Evolutionary conservation across 2,113 vertebrate genomes (phyloP), one percentile per base, ranked within the genome.

Genomic region (Seriola aureovittata): DNA sequence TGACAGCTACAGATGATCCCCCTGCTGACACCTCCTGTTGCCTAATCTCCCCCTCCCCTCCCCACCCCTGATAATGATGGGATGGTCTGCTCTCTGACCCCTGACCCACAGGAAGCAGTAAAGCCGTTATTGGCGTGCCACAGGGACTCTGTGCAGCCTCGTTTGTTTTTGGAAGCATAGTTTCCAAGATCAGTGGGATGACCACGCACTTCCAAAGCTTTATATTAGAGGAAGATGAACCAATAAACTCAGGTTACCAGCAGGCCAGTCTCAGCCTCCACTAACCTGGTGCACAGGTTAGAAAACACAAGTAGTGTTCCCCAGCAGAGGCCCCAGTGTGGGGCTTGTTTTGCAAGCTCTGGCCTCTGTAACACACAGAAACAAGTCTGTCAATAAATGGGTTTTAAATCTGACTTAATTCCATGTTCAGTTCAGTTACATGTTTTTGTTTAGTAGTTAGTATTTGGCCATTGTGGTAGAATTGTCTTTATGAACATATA

Each of bases 21-120:
- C 66, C 73, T 8, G 23, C 36, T 71, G 63, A 74, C 75, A 23
- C 75, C 67, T 71, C 66, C 76, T 75, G 68, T 79, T 77, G n/a
- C 59, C 71, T 78, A 54, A 78, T 70, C 79, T 54, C 59, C 50
- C 11, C 71, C 65, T 40, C 66, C 58, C 70, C 29, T 29, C 17
- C n/a, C 29, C 0, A 14, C 34, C 62, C 13, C 55, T 55, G 40
- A 40, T 80, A 62, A 71, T 62, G 48, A 84, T 38, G 48, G 36
- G 14, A 40, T 14, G 62, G 46, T 57, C 81, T 71, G 87, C 65
- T 73, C 67, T 48, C 34, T 63, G 85, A 92, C 90, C 87, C 4
- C 57, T 90, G 91, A 90, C 88, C 87, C 23, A 23, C 86, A 91
- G 91, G 89, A 91, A 92, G 81, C 69, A 44, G 76, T 60, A 57